Percentiles rank a stretch among this genome's conserved stretches.
Conservation (phyloP, 2,113 vertebrate species). For the Vimba vimba region DNA sequence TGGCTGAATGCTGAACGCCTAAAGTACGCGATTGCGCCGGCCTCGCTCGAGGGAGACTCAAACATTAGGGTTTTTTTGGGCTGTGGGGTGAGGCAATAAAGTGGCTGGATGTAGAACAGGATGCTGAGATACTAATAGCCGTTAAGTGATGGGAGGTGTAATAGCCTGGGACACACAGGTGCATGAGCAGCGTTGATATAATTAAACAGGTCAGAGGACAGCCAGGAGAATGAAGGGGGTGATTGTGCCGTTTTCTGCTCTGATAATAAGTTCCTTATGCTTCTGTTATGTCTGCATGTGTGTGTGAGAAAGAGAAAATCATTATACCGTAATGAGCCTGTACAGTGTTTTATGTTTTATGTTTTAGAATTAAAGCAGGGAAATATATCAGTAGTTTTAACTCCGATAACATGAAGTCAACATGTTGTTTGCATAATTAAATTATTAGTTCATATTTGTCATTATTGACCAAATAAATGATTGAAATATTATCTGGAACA, state of each 20-base stretch:
- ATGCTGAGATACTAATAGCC: slow-evolving; percentile 38
- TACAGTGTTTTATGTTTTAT: slow-evolving; percentile 30
- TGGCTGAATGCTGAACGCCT: slow-evolving; percentile 27
- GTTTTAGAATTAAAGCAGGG: neutral
- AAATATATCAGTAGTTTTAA: neutral
- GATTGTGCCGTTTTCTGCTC: slow-evolving; percentile 52
- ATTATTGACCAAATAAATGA: too few relatives aligned
- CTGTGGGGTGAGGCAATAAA: slow-evolving; percentile 35
- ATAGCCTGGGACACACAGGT: slow-evolving; percentile 60
- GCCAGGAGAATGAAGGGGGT: slow-evolving; percentile 51
- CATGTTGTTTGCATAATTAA: neutral
- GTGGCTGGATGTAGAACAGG: slow-evolving; percentile 43
- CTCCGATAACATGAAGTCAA: neutral
- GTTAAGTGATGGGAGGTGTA: slow-evolving; percentile 49
- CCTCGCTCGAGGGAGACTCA: slow-evolving; percentile 14
- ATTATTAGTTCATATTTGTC: neutral
- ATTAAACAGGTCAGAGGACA: slow-evolving; percentile 62
- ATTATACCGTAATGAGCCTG: neutral
- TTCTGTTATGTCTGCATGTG: slow-evolving; percentile 11
- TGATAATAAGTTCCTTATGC: slow-evolving; percentile 61
- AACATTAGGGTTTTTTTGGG: slow-evolving; percentile 37
- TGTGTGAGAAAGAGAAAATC: neutral
- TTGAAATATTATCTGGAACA: neutral
- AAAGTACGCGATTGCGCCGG: neutral
- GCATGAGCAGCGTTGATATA: slow-evolving; percentile 50